phyloP scores from a whole-genome alignment of 2,113 vertebrate genomes.

The Psammodynastes pulverulentus region DNA sequence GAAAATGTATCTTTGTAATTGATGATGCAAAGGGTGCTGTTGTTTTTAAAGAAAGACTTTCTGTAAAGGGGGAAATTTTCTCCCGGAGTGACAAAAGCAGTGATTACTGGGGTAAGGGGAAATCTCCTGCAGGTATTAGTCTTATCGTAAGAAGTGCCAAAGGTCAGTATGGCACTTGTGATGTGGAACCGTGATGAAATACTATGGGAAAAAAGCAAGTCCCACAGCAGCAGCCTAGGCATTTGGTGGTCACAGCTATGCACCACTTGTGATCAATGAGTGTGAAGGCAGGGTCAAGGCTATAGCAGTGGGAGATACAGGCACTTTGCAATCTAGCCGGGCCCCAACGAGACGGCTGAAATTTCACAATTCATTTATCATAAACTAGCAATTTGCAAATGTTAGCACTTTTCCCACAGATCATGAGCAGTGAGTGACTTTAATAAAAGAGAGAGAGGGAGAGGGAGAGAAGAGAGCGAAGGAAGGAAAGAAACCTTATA shows the following conservation, averaged over 20 bases:
- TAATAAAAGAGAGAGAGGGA: slow-evolving; percentile 57
- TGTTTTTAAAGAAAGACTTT: slow-evolving; percentile 6
- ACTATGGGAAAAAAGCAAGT: slow-evolving; percentile 68
- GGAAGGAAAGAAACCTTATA: slow-evolving; percentile 47
- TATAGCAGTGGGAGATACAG: slow-evolving; percentile 65
- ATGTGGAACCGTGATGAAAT: slow-evolving; percentile 70
- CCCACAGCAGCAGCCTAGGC: slow-evolving; percentile 58
- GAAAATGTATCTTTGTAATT: slow-evolving; percentile 40
- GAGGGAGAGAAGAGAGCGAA: background rate
- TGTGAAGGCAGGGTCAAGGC: slow-evolving; percentile 70
- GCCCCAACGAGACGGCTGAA: slow-evolving; percentile 66
- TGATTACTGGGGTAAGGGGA: slow-evolving; percentile 59
- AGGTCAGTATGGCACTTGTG: slow-evolving; percentile 53
- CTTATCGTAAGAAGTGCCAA: slow-evolving; percentile 56
- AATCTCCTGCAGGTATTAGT: slow-evolving; percentile 71
- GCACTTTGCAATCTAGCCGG: slow-evolving; percentile 59
- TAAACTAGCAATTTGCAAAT: slow-evolving; percentile 74
- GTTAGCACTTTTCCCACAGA: slow-evolving; percentile 72
- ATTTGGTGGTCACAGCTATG: slow-evolving; percentile 69
- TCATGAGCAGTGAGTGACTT: slow-evolving; percentile 67
- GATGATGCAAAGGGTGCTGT: background rate
- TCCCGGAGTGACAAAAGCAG: slow-evolving; percentile 47
- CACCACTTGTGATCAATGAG: slow-evolving; percentile 72
- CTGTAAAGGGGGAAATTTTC: slow-evolving; percentile 1
- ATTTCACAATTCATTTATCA: slow-evolving; percentile 74